phyloP scores from a whole-genome alignment of 37 sponge, comb jelly and placozoan genomes.

The Agelas oroides region DNA sequence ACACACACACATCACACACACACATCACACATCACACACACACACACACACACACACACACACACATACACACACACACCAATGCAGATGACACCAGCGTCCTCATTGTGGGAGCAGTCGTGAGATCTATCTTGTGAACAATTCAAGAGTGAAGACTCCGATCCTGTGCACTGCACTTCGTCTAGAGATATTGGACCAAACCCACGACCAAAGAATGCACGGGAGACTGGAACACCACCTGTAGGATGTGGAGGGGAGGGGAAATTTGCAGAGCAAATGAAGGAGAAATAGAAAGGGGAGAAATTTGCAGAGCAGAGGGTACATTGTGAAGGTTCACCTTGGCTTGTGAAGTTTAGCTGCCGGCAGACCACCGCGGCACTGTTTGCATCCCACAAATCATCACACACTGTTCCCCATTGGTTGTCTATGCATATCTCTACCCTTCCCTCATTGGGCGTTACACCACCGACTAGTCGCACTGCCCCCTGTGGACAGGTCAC shows the following conservation, averaged over 20 bases:
- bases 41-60: not conserved
- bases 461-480: slow-evolving; percentile 16
- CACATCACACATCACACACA: not conserved
- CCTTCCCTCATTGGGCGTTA: slow-evolving; percentile 24
- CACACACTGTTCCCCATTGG: slow-evolving; percentile 67
- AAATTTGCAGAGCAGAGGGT: not conserved
- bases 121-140: slow-evolving; percentile 2
- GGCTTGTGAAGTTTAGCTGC: slow-evolving; percentile 22
- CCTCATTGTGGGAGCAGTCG: slow-evolving; percentile 40
- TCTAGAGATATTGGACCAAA: slow-evolving; percentile 32
- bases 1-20: not conserved
- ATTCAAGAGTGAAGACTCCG: slow-evolving; percentile 11
- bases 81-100: slow-evolving; percentile 55
- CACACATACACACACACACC: not conserved
- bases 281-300: not conserved
- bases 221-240: slow-evolving; percentile 26
- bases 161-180: slow-evolving; percentile 12
- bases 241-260: not conserved
- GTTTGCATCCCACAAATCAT: slow-evolving; percentile 39
- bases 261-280: not conserved
- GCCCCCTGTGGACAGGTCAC: slow-evolving; percentile 7
- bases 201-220: slow-evolving; percentile 40
- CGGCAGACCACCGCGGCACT: slow-evolving; percentile 50
- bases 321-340: not conserved
- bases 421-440: slow-evolving; percentile 41